phyloP scores from a whole-genome alignment of 2,888 invertebrate genomes.

The Andrena bucephala region DNA sequence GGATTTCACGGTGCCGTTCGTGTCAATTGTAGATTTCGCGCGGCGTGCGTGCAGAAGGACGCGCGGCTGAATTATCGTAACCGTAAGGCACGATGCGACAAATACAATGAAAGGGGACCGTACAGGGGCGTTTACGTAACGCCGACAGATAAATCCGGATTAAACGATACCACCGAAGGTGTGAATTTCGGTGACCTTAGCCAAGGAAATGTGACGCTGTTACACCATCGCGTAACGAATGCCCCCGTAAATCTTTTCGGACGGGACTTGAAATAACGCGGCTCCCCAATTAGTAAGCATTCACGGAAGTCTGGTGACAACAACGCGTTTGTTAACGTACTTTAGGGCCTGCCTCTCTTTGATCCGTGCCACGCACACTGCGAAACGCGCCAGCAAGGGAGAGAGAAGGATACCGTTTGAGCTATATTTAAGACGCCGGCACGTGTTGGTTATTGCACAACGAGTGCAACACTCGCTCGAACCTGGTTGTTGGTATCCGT shows the following conservation, averaged over 20 bases:
- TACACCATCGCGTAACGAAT: neutral
- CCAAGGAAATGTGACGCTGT: neutral
- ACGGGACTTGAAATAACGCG: slow-evolving; percentile 31
- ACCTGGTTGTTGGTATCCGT: slow-evolving; percentile 28
- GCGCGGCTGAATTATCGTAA: slow-evolving; percentile 20
- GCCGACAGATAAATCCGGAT: slow-evolving; percentile 9
- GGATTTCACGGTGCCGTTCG: slow-evolving; percentile 37
- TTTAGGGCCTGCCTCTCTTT: slow-evolving; percentile 51
- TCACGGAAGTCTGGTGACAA: slow-evolving; percentile 52
- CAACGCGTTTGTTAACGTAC: slow-evolving; percentile 49
- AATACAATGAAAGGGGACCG: slow-evolving; percentile 19
- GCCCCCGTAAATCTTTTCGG: neutral
- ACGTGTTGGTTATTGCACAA: slow-evolving; percentile 67
- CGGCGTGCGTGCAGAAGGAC: slow-evolving; percentile 1
- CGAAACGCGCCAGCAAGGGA: slow-evolving; percentile 9
- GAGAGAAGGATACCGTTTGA: slow-evolving; percentile 40
- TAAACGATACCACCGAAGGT: slow-evolving; percentile 11
- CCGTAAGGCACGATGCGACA: slow-evolving; percentile 15
- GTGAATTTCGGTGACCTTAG: slow-evolving; percentile 8
- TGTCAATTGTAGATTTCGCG: slow-evolving; percentile 40
- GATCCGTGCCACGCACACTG: slow-evolving; percentile 34
- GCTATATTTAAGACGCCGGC: slow-evolving; percentile 64
- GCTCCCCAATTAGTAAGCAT: slow-evolving; percentile 34
- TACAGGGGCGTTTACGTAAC: slow-evolving; percentile 9
- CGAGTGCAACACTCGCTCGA: slow-evolving; percentile 58